Conservation (phyloP, 2,888 invertebrate genomes). For the Acronicta leporina region DNA sequence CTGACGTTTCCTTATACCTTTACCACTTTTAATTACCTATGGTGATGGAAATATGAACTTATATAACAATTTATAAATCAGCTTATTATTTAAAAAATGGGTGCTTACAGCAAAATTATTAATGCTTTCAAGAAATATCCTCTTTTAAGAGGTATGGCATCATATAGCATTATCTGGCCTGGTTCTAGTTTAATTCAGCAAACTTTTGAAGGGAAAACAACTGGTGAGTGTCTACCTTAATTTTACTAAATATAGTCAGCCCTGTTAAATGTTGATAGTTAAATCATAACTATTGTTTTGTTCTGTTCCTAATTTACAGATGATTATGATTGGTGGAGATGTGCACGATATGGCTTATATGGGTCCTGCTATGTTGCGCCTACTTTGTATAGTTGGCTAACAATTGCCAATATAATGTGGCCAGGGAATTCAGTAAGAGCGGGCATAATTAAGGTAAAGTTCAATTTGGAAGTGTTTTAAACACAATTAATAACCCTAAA, state of each 20-base stretch:
- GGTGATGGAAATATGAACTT: constrained; percentile 56
- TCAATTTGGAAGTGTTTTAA: too few species aligned
- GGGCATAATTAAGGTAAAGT: constrained; percentile 92
- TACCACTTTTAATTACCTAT: constrained; percentile 25
- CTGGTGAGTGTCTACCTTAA: constrained; percentile 81
- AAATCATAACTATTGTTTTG: not conserved
- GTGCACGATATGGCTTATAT: constrained; percentile 92
- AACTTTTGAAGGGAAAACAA: constrained; percentile 90
- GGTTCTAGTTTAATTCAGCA: constrained; percentile 93
- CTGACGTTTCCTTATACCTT: constrained; percentile 49
- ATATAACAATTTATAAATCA: constrained; percentile 41
- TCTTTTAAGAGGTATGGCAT: constrained; percentile 90
- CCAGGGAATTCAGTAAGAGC: constrained; percentile 92
- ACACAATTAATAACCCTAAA: too few species aligned
- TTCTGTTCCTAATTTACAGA: constrained; percentile 65
- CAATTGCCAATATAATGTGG: constrained; percentile 93
- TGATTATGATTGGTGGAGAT: constrained; percentile 91
- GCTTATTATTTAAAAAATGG: constrained; percentile 62
- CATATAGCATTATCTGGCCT: constrained; percentile 93
- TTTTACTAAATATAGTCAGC: not conserved
- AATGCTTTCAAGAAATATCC: constrained; percentile 79
- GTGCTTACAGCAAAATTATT: constrained; percentile 71
- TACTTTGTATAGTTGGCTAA: constrained; percentile 94
- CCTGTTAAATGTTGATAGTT: too few species aligned
- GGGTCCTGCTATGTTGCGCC: constrained; percentile 95